These are phyloP conservation scores for Sprattus sprattus DNA, from an alignment of 2,113 vertebrate species.

Conservation along the genomic window DNA sequence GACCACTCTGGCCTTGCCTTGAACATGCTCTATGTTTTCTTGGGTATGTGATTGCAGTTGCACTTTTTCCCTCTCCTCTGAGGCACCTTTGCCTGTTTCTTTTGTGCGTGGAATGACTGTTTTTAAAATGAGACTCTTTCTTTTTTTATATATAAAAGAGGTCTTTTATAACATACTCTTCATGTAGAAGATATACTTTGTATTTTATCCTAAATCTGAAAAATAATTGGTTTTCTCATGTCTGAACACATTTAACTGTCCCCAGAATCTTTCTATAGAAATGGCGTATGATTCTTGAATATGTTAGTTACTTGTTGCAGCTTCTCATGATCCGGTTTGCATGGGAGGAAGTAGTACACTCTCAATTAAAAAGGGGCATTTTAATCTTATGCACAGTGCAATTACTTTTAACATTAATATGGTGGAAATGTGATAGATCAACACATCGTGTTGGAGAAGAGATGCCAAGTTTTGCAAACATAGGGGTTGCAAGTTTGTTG, in stretches of 20 bases:
- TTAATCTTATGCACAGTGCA: slow-evolving; percentile 5
- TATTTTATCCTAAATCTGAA: slow-evolving; percentile 1
- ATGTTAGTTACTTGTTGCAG: not conserved
- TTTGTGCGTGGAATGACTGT: slow-evolving; percentile 8
- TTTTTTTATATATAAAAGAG: slow-evolving; percentile 44
- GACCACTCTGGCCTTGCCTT: slow-evolving; percentile 47
- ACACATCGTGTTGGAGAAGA: not conserved
- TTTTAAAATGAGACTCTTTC: slow-evolving; percentile 41
- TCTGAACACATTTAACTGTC: not conserved
- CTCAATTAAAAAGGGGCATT: not conserved
- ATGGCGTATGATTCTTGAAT: not conserved
- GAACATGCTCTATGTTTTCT: slow-evolving; percentile 37
- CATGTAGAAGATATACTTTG: not conserved
- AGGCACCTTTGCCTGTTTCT: slow-evolving; percentile 53
- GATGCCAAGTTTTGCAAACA: not conserved
- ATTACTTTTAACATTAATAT: not conserved
- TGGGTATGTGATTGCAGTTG: slow-evolving; percentile 64
- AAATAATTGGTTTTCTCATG: not conserved
- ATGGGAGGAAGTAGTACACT: not conserved
- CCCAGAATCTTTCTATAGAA: not conserved
- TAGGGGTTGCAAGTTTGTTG: not conserved
- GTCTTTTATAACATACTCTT: slow-evolving; percentile 37
- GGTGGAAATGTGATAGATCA: not conserved
- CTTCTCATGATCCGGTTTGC: not conserved
- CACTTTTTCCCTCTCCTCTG: slow-evolving; percentile 44